Base-by-base conservation (phyloP, 2,888 invertebrate genomes). In the Agrochola macilenta region DNA sequence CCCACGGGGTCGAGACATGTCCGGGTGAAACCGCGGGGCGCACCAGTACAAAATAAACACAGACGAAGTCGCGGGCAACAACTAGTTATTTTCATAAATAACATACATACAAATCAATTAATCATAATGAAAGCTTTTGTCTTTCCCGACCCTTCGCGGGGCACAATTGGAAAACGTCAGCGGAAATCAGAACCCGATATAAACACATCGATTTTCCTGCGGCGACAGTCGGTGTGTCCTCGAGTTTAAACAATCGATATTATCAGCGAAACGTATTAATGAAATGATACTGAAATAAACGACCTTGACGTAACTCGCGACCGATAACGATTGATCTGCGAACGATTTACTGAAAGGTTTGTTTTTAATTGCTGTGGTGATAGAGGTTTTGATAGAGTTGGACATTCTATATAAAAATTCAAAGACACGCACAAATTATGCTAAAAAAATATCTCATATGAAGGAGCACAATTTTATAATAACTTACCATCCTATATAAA, bases 161-260 rank as follows among this genome's bases (percentile, higher is more conserved):
- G 8, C 20, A 65, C 58, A 76, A 80, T 83, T 83, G 82, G 79
- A 79, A 61, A 68, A 70, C 76, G 66, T 72, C 68, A 65, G 69
- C 63, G 78, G 79, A 80, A 80, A 76, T 79, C 65, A 60, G 78
- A 71, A 69, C 64, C 61, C 80, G 64, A 81, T 83, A 43, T n/a
- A 79, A 85, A 82, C 73, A 73, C 80, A 79, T 76, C 73, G 79
- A 73, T 82, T 74, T n/a, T 11, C 57, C 83, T 77, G 87, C 79
- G 88, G 75, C 81, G 58, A 49, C 43, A 30, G 61, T 4, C 61
- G 30, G 60, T 43, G 65, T 69, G 81, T 73, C 85, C 87, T 85
- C 81, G 69, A 76, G 43, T 74, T 80, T 77, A 73, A 80, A 83
- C 78, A 84, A 89, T 90, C 90, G 82, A 90, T 89, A 82, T 60